Percentiles rank a stretch among this genome's conserved stretches.
These are phyloP conservation scores for Eupithecia insigniata DNA, from an alignment of 2,888 invertebrate species.

Conservation along the genomic window DNA sequence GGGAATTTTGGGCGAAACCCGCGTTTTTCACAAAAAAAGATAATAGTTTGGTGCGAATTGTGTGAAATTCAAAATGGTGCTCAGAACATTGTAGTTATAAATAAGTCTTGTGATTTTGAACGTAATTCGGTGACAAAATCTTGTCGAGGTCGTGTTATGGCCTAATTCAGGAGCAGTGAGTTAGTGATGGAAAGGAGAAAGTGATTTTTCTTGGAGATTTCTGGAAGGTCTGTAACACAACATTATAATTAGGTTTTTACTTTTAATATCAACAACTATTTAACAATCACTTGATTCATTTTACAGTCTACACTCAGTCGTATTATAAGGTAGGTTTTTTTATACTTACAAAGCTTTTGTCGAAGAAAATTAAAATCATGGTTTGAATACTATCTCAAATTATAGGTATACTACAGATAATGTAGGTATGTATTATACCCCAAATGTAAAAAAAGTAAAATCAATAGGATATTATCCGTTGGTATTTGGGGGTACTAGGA, in stretches of 20 bases:
- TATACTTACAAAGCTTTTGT: background rate
- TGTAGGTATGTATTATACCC: too few relatives aligned
- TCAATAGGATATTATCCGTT: too few relatives aligned
- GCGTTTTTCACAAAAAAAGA: slow-evolving; percentile 34
- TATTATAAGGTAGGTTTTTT: background rate
- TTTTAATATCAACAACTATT: background rate
- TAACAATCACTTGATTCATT: background rate
- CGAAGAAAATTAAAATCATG: too few relatives aligned
- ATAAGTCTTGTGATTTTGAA: slow-evolving; percentile 61
- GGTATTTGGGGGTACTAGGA: too few relatives aligned
- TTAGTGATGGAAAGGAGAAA: slow-evolving; percentile 62
- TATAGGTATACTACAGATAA: too few relatives aligned
- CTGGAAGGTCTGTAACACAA: slow-evolving; percentile 17
- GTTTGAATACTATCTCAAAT: too few relatives aligned
- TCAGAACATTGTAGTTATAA: slow-evolving; percentile 63
- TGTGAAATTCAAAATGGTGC: slow-evolving; percentile 30
- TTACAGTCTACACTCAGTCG: background rate
- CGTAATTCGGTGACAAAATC: slow-evolving; percentile 70
- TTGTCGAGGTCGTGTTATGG: slow-evolving; percentile 51
- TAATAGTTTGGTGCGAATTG: slow-evolving; percentile 1
- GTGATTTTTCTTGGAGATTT: slow-evolving; percentile 39
- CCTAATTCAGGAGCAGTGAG: slow-evolving; percentile 46
- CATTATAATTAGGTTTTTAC: background rate
- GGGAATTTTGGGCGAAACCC: slow-evolving; percentile 42
- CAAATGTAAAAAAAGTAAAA: too few relatives aligned